Evolutionary conservation across 2,888 invertebrate species (phyloP), one percentile per base, ranked within the genome.

Genomic region (Melieria picta): DNA sequence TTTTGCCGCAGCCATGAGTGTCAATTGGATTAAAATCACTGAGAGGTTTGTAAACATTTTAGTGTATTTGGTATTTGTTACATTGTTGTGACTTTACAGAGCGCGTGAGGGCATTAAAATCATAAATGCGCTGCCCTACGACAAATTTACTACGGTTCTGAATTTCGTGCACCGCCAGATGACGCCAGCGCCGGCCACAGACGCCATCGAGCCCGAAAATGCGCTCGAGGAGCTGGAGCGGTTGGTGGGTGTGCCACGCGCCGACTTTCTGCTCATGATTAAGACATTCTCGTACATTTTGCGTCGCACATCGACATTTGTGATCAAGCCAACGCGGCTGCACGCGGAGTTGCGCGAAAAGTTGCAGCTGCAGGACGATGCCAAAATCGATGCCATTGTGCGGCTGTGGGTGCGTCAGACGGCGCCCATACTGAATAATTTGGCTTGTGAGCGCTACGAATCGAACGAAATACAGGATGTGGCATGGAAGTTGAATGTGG

Each of bases 401-500:
- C 88, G 88, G 69, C 76, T 88, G 7, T 90, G 90, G 90, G 88
- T 89, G 0, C 85, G 86, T 52, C 85, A 88, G 74, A 88, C 89
- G 1, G 89, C 89, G 76, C 86, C 87, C 6, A 87, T 90, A 74
- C 87, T 90, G 77, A 87, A 88, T 60, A 88, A 89, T 79, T 84
- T 90, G 76, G 85, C 86, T 11, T 81, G 81, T 57, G 82, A 82
- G 60, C 82, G 83, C 0, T 84, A 84, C 69, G 83, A 83, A 69
- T 83, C 85, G 30, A 87, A 88, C 79, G 87, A 89, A 79, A 82
- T 90, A 48, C 86, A 89, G 66, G 87, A 88, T 76, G 84, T 90
- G 50, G 86, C 87, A 47, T 90, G 90, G 90, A 88, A 90, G 73
- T 78, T 90, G 3, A 89, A 89, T 79, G 84, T 90, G 42, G 88